Conservation (phyloP, 2,888 invertebrate genomes). For the Heliconius sara region DNA sequence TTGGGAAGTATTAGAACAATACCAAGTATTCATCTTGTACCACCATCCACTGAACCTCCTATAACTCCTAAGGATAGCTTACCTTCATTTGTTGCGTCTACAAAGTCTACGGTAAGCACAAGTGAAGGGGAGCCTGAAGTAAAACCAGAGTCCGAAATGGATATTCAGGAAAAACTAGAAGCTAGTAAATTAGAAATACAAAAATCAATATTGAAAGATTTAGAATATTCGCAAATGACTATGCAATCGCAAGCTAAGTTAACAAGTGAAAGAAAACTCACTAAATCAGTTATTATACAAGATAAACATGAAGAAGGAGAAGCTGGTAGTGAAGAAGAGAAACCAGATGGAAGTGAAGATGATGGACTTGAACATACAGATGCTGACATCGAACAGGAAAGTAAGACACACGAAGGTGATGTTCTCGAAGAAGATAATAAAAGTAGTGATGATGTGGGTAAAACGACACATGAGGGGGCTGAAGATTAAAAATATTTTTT, state of each 20-base stretch:
- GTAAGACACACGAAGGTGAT: constrained; percentile 39
- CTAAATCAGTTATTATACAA: constrained; percentile 54
- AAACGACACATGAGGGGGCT: background rate
- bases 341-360: constrained; percentile 43
- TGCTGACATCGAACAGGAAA: constrained; percentile 33
- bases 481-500: background rate
- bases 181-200: constrained; percentile 70
- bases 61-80: constrained; percentile 64
- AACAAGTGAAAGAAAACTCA: constrained; percentile 47
- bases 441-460: background rate
- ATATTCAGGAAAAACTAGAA: constrained; percentile 63
- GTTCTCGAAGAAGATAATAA: constrained; percentile 35
- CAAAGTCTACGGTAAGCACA: constrained; percentile 58
- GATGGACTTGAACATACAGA: constrained; percentile 38
- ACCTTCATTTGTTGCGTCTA: constrained; percentile 69
- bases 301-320: constrained; percentile 54
- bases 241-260: constrained; percentile 56
- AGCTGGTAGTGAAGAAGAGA: constrained; percentile 55
- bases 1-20: constrained; percentile 68
- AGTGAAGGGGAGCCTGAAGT: constrained; percentile 53
- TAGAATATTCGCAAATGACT: constrained; percentile 63
- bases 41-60: constrained; percentile 54
- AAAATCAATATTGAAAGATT: constrained; percentile 73
- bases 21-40: constrained; percentile 67
- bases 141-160: constrained; percentile 53